These are phyloP conservation scores for Heterotis niloticus DNA, from an alignment of 2,113 vertebrate genomes.

Conservation along the genomic window DNA sequence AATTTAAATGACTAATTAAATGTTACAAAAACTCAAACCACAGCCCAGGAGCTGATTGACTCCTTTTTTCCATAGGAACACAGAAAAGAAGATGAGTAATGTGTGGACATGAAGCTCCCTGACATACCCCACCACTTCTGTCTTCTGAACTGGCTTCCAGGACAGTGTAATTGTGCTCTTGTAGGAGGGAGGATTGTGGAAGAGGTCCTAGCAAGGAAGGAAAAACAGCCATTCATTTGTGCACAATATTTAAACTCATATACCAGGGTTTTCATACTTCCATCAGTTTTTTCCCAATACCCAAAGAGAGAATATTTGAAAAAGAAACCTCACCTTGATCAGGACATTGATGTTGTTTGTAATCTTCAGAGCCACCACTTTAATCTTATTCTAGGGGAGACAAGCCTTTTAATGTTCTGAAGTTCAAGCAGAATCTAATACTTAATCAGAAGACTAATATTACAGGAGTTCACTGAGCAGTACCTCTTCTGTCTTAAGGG, in stretches of 20 bases:
- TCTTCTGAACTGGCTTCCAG: conserved; percentile 95
- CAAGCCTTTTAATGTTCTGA: not conserved
- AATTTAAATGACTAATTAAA: no score
- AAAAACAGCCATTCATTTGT: not conserved
- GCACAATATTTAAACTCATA: not conserved
- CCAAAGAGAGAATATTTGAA: no score
- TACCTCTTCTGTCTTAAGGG: conserved; percentile 98
- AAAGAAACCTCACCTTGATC: conserved; percentile 78
- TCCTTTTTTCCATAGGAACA: not conserved
- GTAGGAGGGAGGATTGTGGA: conserved; percentile 97
- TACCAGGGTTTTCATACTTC: no score
- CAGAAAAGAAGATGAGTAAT: not conserved
- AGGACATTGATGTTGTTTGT: conserved; percentile 98
- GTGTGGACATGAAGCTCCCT: not conserved
- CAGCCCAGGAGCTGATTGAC: no score
- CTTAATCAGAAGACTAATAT: no score
- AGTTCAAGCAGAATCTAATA: no score
- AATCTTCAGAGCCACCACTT: conserved; percentile 98
- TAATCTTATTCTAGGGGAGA: conserved; percentile 89
- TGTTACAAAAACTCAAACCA: no score
- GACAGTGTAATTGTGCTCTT: conserved; percentile 96
- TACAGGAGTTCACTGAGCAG: not conserved
- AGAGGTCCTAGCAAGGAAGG: conserved; percentile 78
- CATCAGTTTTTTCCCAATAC: no score
- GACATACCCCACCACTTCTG: conserved; percentile 73